These are phyloP conservation scores for Scomberomorus guttatus DNA, from an alignment of 2,797 vertebrate species.

Conservation along the genomic window DNA sequence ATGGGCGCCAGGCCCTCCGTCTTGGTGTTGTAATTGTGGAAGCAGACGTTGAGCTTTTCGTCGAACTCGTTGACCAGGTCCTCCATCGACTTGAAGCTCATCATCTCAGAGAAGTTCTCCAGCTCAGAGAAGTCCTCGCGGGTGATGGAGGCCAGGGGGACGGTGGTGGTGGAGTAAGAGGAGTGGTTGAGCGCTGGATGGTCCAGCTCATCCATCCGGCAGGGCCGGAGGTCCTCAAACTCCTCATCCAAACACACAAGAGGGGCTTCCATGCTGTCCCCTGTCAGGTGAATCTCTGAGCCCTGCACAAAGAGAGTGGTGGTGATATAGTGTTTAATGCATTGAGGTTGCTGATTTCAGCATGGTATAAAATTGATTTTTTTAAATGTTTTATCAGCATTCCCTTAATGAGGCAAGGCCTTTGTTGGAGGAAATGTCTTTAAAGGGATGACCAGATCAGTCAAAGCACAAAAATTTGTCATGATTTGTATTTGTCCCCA, in stretches of 20 bases:
- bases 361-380: not conserved
- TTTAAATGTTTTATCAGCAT: not conserved
- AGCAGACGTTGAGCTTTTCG: constrained; percentile 96
- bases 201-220: constrained; percentile 85
- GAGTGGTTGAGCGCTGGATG: constrained; percentile 69
- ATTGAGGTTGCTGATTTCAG: not conserved
- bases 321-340: constrained; percentile 16
- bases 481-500: constrained; percentile 44
- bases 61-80: constrained; percentile 97
- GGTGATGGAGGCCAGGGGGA: constrained; percentile 81
- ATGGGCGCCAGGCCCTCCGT: constrained; percentile 93
- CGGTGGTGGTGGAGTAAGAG: constrained; percentile 65
- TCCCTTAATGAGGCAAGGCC: not conserved
- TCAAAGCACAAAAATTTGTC: not conserved
- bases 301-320: constrained; percentile 43
- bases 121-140: constrained; percentile 94
- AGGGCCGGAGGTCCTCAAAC: constrained; percentile 93
- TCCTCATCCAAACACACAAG: constrained; percentile 95
- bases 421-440: constrained; percentile 14
- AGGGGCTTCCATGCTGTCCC: constrained; percentile 92
- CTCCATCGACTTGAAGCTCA: constrained; percentile 98
- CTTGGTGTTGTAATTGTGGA: constrained; percentile 97
- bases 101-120: constrained; percentile 97
- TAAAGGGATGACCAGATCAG: constrained; percentile 8
- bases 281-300: constrained; percentile 35